phyloP scores from a whole-genome alignment of 2,888 invertebrate genomes.

The Teinopalpus imperialis region DNA sequence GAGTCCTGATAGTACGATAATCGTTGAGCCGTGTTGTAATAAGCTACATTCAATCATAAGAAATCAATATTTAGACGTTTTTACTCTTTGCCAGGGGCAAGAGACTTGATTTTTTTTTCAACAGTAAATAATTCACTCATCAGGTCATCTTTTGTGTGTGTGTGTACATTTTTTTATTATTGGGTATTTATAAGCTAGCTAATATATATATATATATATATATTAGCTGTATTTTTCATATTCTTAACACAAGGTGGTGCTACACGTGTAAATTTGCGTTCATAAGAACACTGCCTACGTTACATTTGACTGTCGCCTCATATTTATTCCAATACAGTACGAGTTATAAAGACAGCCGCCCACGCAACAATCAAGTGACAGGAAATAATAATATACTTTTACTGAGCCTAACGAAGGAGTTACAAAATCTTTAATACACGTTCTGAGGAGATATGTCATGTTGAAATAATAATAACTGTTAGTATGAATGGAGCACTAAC shows the following conservation, averaged over 20 bases:
- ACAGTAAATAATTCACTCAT: no score
- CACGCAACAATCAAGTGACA: conserved; percentile 54
- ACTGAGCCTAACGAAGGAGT: conserved; percentile 33
- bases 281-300: conserved; percentile 19
- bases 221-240: no score
- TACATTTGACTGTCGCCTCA: conserved; percentile 18
- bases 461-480: conserved; percentile 18
- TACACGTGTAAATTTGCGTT: conserved; percentile 11
- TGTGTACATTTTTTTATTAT: no score
- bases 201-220: no score
- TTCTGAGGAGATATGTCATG: conserved; percentile 20
- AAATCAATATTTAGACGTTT: no score
- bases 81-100: no score
- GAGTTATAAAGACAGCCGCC: conserved; percentile 50
- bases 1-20: no score
- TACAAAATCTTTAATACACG: conserved; percentile 33
- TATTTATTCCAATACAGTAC: conserved; percentile 32
- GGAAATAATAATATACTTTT: conserved; percentile 53
- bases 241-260: background rate
- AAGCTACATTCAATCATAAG: no score
- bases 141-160: no score
- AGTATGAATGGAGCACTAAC: conserved; percentile 17
- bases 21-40: no score
- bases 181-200: no score
- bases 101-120: no score